These are phyloP conservation scores for Microtus oregoni DNA, from an alignment of 2,113 vertebrate species.

Conservation along the genomic window DNA sequence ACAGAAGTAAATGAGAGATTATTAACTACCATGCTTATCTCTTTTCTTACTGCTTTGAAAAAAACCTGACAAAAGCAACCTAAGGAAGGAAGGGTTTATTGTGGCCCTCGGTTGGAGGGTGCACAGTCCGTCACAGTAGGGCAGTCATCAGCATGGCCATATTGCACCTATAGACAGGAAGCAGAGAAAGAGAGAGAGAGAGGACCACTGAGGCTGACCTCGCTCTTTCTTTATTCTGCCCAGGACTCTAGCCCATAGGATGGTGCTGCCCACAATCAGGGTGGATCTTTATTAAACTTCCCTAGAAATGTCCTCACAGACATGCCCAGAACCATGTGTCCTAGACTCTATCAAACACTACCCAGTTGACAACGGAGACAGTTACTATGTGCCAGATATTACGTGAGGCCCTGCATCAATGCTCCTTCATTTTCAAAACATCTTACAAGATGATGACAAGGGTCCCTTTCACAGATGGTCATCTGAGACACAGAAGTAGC, in stretches of 20 bases:
- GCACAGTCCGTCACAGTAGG: background rate
- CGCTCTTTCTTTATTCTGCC: background rate
- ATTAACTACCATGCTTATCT: background rate
- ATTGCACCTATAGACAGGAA: background rate
- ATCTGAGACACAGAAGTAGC: background rate
- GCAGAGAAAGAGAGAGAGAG: no score
- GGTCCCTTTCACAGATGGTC: background rate
- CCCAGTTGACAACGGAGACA: background rate
- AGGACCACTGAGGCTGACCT: background rate
- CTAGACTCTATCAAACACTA: background rate
- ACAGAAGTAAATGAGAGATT: background rate
- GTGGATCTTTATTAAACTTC: background rate
- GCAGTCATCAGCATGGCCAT: background rate
- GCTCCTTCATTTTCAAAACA: slow-evolving; percentile 7
- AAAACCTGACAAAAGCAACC: no score
- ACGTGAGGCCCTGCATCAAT: background rate
- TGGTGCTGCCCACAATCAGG: background rate
- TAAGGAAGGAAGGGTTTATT: background rate
- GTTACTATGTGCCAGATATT: background rate
- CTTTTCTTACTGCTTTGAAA: background rate
- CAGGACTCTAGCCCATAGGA: background rate
- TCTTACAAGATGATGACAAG: background rate
- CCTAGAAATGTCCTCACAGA: background rate
- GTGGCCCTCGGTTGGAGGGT: background rate
- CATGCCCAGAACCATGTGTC: background rate